phyloP scores from a whole-genome alignment of 2,797 vertebrate genomes.

The Sardinella longiceps region DNA sequence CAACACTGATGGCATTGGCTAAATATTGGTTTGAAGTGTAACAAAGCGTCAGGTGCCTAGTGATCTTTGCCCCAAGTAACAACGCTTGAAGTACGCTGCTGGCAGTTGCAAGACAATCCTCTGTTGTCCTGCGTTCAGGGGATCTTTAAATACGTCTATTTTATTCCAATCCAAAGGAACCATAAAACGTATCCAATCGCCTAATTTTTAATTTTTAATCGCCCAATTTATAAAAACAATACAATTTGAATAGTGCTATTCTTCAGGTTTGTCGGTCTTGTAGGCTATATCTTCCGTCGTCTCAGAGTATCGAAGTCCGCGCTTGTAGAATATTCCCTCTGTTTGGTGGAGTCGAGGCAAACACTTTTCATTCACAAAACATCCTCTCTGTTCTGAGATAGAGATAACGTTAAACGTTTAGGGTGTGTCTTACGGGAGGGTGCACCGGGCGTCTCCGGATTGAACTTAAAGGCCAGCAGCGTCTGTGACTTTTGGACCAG shows the following conservation, averaged over 20 bases:
- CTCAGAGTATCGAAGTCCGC: neutral
- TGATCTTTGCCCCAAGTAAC: constrained; percentile 14
- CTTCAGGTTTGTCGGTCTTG: neutral
- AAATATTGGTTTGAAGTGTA: neutral
- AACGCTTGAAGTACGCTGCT: neutral
- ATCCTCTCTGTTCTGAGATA: constrained; percentile 27
- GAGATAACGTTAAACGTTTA: constrained; percentile 42
- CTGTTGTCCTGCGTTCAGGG: neutral
- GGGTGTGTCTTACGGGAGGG: constrained; percentile 58
- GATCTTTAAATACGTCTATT: neutral
- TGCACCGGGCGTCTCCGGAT: constrained; percentile 56
- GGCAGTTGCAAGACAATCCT: neutral
- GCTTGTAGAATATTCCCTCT: neutral
- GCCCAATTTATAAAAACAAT: too few species aligned
- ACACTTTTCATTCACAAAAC: constrained; percentile 12
- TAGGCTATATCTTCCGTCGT: neutral
- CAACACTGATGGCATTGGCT: neutral
- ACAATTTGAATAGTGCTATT: too few species aligned
- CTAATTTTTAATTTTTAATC: too few species aligned
- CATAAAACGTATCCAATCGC: neutral
- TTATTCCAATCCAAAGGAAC: neutral
- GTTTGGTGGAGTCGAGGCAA: neutral
- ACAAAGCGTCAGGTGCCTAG: neutral
- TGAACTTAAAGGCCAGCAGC: constrained; percentile 55
- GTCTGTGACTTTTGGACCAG: constrained; percentile 39